Conservation (phyloP, 2,888 invertebrate species). For the Dicyrtoma fusca region DNA sequence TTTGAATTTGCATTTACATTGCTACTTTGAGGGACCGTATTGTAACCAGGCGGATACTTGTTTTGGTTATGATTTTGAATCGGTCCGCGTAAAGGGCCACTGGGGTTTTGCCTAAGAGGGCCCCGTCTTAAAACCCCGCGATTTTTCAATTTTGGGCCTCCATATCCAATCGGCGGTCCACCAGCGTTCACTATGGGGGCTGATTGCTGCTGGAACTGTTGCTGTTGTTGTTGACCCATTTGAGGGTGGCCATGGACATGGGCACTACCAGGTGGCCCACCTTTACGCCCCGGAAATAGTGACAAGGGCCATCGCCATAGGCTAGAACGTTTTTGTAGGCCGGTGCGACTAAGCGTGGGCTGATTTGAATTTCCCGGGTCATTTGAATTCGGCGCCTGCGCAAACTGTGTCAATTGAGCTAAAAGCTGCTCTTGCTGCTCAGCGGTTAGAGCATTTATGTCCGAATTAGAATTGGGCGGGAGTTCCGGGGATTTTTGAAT, state of each 20-base stretch:
- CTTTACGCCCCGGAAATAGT: conserved; percentile 15
- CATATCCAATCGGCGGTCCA: not conserved
- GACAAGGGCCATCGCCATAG: conserved; percentile 40
- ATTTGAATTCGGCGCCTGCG: not conserved
- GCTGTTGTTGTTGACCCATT: not conserved
- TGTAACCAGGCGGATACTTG: not conserved
- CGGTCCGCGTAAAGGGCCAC: no score
- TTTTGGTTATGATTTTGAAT: not conserved
- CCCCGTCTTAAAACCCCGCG: not conserved
- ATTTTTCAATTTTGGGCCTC: no score
- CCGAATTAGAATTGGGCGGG: no score
- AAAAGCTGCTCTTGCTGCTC: no score
- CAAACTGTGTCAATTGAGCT: no score
- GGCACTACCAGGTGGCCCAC: not conserved
- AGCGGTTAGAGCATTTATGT: no score
- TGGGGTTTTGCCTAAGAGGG: not conserved
- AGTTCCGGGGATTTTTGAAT: no score
- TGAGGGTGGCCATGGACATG: not conserved
- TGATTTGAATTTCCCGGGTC: no score
- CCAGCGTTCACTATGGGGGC: not conserved
- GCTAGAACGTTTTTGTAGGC: conserved; percentile 40
- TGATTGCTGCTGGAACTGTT: not conserved
- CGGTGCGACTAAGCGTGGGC: not conserved
- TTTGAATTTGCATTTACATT: not conserved
- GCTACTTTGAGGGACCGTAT: not conserved